Evolutionary conservation across 2,113 vertebrate genomes (phyloP).

Genomic region (Mastomys coucha): DNA sequence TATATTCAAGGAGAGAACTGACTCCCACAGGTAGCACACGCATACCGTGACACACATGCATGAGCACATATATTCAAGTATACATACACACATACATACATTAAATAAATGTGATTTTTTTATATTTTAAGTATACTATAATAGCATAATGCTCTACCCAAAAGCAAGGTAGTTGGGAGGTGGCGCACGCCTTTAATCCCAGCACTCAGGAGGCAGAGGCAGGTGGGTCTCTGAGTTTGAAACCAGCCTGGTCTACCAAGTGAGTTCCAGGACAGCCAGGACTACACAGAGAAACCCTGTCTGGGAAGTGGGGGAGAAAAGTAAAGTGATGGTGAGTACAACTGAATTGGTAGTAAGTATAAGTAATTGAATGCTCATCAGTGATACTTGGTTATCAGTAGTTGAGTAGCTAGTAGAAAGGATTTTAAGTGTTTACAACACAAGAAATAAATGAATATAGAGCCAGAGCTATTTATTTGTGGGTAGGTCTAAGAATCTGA

Average conservation of each 20-base stretch:
- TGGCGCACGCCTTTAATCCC: neutral
- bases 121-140: neutral
- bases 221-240: neutral
- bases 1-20: neutral
- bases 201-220: neutral
- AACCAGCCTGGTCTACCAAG: neutral
- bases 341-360: neutral
- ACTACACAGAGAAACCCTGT: neutral
- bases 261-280: neutral
- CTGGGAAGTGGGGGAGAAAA: neutral
- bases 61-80: neutral
- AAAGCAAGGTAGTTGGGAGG: neutral
- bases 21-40: neutral
- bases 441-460: neutral
- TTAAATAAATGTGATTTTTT: neutral
- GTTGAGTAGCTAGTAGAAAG: neutral
- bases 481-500: neutral
- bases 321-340: neutral
- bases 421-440: neutral
- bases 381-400: neutral
- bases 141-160: neutral
- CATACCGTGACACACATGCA: neutral
- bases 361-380: neutral
- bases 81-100: neutral
- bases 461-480: neutral